Percentiles rank a stretch among this genome's conserved stretches.
Evolutionary conservation across 2,888 invertebrate genomes (phyloP).

Genomic region (Napeogenes inachia): DNA sequence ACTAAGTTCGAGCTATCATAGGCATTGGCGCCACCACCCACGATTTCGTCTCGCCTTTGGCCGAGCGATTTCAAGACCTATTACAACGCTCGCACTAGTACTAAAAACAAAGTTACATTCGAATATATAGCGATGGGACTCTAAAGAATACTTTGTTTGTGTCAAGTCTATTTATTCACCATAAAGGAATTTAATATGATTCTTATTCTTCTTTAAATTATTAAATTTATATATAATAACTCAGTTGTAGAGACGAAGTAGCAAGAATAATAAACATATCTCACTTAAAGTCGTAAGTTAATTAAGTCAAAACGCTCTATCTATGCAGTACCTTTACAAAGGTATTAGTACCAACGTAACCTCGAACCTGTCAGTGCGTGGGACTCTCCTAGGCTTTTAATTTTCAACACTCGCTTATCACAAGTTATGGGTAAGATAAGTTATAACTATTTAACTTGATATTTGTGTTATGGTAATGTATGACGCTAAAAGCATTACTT

Average conservation of each 20-base stretch:
- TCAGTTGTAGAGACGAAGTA: too few species aligned
- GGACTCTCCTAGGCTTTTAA: constrained; percentile 70
- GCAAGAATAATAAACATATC: too few species aligned
- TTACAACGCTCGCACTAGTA: constrained; percentile 33
- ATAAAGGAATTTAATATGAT: too few species aligned
- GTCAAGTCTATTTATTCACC: too few species aligned
- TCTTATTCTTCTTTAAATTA: too few species aligned
- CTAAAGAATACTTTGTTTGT: too few species aligned
- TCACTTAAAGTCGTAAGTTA: too few species aligned
- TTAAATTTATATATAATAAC: too few species aligned
- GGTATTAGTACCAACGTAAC: constrained; percentile 12
- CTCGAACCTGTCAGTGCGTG: constrained; percentile 58
- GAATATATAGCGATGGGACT: too few species aligned
- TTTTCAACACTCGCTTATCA: constrained; percentile 65
- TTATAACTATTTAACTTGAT: constrained; percentile 47
- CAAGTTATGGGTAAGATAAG: constrained; percentile 40
- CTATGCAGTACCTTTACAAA: constrained; percentile 22
- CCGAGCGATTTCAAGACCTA: constrained; percentile 37
- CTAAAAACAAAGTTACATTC: too few species aligned
- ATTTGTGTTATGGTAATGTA: constrained; percentile 37
- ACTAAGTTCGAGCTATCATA: constrained; percentile 40
- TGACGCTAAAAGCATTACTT: constrained; percentile 20
- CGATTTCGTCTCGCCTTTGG: constrained; percentile 36
- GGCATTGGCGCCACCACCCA: constrained; percentile 48
- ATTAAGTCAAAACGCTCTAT: too few species aligned